Evolutionary conservation across 2,888 invertebrate genomes (phyloP), one percentile per base, ranked within the genome.

Genomic region (Mimas tiliae): DNA sequence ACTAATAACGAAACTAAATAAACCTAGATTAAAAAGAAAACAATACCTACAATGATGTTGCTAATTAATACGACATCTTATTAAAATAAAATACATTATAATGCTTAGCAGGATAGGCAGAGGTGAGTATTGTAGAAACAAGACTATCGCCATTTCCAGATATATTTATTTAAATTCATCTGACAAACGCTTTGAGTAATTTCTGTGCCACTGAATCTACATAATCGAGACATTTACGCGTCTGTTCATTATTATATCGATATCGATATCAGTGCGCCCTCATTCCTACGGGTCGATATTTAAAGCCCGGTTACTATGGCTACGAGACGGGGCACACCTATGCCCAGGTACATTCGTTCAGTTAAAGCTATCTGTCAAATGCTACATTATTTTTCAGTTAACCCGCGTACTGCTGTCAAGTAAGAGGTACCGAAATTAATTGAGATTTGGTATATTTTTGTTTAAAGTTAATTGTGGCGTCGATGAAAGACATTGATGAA

Each of bases 221-320:
- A 19, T 19, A 0, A 11, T 11, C 12, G 45, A 45, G n/a, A n/a
- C n/a, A n/a, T n/a, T n/a, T n/a, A n/a, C n/a, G n/a, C 12, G 45
- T 45, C 6, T 45, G 33, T 12, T 58, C 48, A 38, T 63, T 12
- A 27, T 3, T 27, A 3, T 27, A 63, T 45, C 62, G 65, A 65
- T 34, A 48, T 48, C 14, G 48, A 65, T 33, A n/a, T 21, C 21
- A 42, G n/a, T 38, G 33, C 9, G 0, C 21, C n/a, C 66, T 1
- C 72, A 67, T 66, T 73, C 63, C 70, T 72, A 73, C 66, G 62
- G 73, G 68, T 76, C 76, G 74, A 76, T 76, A 71, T 63, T 62
- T 67, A 67, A 70, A 69, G 69, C 70, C 69, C 62, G 62, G 73
- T 74, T 70, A 70, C 73, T 71, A 73, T 58, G 75, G 69, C 71